Evolutionary conservation across 1,140 invertebrate species (phyloP).

Genomic region (Nylanderia fulva): DNA sequence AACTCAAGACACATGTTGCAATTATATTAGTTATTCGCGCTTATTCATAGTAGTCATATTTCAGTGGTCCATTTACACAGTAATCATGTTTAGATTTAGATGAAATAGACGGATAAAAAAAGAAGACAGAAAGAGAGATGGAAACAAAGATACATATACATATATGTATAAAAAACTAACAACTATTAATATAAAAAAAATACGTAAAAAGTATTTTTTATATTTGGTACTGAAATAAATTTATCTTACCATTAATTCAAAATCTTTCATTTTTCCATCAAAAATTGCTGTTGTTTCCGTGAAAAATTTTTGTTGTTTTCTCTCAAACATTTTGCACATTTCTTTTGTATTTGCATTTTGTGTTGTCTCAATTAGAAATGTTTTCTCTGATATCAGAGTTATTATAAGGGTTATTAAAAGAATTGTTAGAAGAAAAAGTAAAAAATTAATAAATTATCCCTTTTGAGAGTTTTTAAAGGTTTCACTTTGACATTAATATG

Average conservation of each 20-base stretch:
- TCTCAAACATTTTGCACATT: no score
- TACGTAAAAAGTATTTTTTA: not conserved
- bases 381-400: no score
- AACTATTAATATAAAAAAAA: not conserved
- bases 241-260: constrained; percentile 76
- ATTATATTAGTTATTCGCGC: not conserved
- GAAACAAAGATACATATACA: no score
- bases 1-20: not conserved
- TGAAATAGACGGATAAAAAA: not conserved
- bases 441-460: no score
- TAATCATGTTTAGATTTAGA: constrained; percentile 22
- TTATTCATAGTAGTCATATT: constrained; percentile 28
- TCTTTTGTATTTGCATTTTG: no score
- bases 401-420: no score
- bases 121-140: not conserved
- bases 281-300: constrained; percentile 48
- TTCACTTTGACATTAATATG: no score
- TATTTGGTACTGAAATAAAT: not conserved
- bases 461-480: no score
- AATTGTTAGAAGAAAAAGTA: no score
- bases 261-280: constrained; percentile 69
- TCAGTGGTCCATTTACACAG: constrained; percentile 1
- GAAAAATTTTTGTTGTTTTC: constrained; percentile 36
- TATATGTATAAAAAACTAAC: not conserved
- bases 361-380: no score